Conservation (phyloP, 2,797 vertebrate species). For the Pachyuromys duprasi region DNA sequence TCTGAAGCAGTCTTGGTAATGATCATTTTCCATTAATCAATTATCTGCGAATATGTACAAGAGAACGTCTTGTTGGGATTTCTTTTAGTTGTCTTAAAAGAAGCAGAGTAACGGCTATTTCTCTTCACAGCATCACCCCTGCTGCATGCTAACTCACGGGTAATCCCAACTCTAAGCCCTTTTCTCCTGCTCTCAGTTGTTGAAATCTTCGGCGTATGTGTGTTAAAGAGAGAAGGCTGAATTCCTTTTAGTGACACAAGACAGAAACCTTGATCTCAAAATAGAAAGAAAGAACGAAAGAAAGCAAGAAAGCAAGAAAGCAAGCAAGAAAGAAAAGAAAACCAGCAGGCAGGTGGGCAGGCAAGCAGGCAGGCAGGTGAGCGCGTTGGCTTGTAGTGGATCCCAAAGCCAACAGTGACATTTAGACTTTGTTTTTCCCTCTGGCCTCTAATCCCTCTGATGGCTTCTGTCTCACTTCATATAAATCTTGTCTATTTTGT, state of each 20-base stretch:
- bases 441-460: neutral
- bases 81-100: neutral
- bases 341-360: accelerated
- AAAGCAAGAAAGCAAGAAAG: no score
- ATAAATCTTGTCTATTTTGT: neutral
- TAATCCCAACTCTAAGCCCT: neutral
- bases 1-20: slow-evolving; percentile 29
- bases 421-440: neutral
- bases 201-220: neutral
- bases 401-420: neutral
- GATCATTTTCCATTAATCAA: slow-evolving; percentile 42
- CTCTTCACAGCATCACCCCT: neutral
- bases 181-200: neutral
- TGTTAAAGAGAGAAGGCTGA: neutral
- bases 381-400: neutral
- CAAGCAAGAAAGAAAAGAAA: no score
- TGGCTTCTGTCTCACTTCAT: neutral
- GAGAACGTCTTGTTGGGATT: neutral
- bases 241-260: neutral
- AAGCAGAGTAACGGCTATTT: accelerated
- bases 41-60: slow-evolving; percentile 29
- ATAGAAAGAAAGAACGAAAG: no score
- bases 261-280: neutral
- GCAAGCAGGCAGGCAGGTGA: neutral
- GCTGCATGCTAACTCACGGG: neutral